phyloP scores from a whole-genome alignment of 1,140 invertebrate genomes.

The Drosophila tristis region DNA sequence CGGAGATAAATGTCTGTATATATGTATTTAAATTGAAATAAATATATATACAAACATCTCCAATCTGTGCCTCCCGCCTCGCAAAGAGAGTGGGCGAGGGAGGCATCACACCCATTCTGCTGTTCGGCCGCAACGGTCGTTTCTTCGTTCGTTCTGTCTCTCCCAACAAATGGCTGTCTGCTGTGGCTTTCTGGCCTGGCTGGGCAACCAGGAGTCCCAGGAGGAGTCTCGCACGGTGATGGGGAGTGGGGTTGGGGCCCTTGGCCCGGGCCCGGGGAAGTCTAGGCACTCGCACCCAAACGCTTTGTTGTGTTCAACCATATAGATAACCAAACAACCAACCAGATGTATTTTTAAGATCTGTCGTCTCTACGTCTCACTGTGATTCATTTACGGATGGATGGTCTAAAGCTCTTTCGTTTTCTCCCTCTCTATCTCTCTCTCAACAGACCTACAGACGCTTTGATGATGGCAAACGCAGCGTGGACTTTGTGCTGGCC shows the following conservation, averaged over 20 bases:
- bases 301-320: conserved; percentile 42
- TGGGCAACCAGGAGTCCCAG: not conserved
- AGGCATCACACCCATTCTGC: conserved; percentile 10
- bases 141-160: conserved; percentile 12
- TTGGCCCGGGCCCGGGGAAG: not conserved
- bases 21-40: no score
- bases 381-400: conserved; percentile 18
- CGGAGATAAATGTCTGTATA: no score
- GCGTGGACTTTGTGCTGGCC: conserved; percentile 89
- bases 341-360: conserved; percentile 35
- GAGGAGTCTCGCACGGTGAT: conserved; percentile 25
- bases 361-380: no score
- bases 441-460: conserved; percentile 75
- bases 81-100: no score
- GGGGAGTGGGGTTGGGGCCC: not conserved
- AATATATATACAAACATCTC: no score
- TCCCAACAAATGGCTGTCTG: not conserved
- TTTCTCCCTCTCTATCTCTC: not conserved
- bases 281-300: conserved; percentile 53
- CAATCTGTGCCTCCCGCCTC: no score
- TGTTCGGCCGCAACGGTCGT: conserved; percentile 8
- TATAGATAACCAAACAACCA: conserved; percentile 14
- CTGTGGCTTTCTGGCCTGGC: not conserved
- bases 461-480: conserved; percentile 83
- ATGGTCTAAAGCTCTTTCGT: not conserved